Evolutionary conservation across 2,113 vertebrate genomes (phyloP).

Genomic region (Colaptes auratus): DNA sequence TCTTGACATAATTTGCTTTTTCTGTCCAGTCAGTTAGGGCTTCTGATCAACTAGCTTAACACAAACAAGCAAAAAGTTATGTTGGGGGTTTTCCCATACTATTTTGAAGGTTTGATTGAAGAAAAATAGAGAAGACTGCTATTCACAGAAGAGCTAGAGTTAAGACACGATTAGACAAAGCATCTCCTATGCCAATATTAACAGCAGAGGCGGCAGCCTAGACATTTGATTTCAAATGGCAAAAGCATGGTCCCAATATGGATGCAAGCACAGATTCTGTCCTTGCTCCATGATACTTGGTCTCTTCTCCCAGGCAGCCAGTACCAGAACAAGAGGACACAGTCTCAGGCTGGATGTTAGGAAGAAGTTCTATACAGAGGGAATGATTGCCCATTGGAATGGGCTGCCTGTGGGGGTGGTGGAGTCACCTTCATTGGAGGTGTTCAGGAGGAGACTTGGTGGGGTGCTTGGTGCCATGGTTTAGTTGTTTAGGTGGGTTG

Average conservation of each 20-base stretch:
- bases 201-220: not conserved
- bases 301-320: no score
- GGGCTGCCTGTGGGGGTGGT: no score
- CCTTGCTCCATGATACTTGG: not conserved
- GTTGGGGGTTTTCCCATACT: not conserved
- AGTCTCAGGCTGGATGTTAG: no score
- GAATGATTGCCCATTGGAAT: no score
- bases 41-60: not conserved
- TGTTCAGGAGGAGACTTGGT: no score
- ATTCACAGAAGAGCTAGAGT: not conserved
- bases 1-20: not conserved
- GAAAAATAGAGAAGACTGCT: not conserved
- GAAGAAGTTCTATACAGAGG: no score
- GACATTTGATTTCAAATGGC: not conserved
- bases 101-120: not conserved
- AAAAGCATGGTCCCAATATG: rapidly evolving
- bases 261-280: no score
- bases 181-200: not conserved
- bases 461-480: no score
- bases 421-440: no score
- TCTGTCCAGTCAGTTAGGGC: not conserved
- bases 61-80: not conserved
- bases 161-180: not conserved
- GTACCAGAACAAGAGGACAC: no score
- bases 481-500: no score